Base-by-base conservation (phyloP, 2,888 invertebrate genomes). In the Lasioglossum morio region DNA sequence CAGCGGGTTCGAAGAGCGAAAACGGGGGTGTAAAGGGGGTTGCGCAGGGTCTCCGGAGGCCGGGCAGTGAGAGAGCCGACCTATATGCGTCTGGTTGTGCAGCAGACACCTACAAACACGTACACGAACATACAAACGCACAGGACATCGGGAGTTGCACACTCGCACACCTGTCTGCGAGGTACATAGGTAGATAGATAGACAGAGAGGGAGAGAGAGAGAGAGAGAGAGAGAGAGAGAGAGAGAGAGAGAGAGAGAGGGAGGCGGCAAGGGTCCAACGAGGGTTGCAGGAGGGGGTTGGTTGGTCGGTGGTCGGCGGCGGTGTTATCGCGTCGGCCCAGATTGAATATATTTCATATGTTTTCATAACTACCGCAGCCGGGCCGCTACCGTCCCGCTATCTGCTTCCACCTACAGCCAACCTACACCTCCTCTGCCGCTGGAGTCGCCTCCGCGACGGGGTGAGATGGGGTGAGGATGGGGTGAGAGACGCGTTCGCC, bases 321-420 rank as follows among this genome's bases (percentile, higher is more conserved):
- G 80, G 90, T 92, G 93, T 93, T 94, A 94, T 94, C 94, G 93
- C 91, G 88, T 85, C 92, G 91, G 91, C 93, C 93, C 94, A 95
- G 94, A 95, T 95, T 95, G 94, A 94, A 95, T 95, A 95, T 95
- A 95, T 95, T 95, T 95, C 95, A 95, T 95, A 95, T 89, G 91
- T 91, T 91, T 91, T 91, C 91, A 91, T 91, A 90, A 91, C 90
- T 91, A 91, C 91, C 90, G 92, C 91, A 88, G 89, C 90, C 85
- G 86, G 88, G 90, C 90, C 88, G 91, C 90, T 78, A 81, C 86
- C 79, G 90, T 90, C 86, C 89, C 86, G 88, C 91, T 91, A 91
- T 91, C 92, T 87, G 87, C 86, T 46, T 78, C 86, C 82, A 81
- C 79, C 84, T 84, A 76, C 82, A 80, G 83, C 87, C 53, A 53